Conservation (phyloP, 2,888 invertebrate species). For the Exephanes ischioxanthus region DNA sequence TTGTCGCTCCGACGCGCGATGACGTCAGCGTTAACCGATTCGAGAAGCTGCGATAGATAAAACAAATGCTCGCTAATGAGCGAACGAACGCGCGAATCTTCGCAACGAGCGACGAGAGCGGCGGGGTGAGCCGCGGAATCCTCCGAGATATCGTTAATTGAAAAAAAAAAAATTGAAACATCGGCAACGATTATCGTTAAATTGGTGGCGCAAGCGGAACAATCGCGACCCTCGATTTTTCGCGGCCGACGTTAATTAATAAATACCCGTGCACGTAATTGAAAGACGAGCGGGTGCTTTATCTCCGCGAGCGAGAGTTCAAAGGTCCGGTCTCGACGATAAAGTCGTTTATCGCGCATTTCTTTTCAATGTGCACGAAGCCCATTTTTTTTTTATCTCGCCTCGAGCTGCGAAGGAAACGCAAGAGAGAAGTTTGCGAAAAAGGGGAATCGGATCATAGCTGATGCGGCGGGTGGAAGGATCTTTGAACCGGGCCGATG, state of each 20-base stretch:
- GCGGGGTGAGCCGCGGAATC: background rate
- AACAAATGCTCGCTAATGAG: constrained; percentile 43
- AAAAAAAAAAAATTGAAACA: constrained; percentile 31
- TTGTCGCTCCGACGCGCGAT: constrained; percentile 12
- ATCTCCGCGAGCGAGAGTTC: constrained; percentile 41
- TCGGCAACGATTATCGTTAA: constrained; percentile 27
- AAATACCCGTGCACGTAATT: constrained; percentile 36
- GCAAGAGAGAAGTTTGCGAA: background rate
- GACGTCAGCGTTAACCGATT: constrained; percentile 54
- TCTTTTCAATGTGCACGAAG: constrained; percentile 1
- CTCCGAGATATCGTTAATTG: constrained; percentile 45
- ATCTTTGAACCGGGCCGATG: background rate
- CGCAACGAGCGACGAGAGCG: background rate
- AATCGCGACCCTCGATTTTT: constrained; percentile 23
- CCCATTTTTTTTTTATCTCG: background rate
- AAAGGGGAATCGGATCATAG: constrained; percentile 3
- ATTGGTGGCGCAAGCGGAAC: constrained; percentile 27
- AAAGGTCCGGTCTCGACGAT: constrained; percentile 41
- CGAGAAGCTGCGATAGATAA: constrained; percentile 40
- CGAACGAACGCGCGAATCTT: constrained; percentile 13
- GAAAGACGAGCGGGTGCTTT: constrained; percentile 36
- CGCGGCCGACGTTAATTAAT: constrained; percentile 48
- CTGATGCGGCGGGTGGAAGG: background rate
- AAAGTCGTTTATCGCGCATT: constrained; percentile 15
- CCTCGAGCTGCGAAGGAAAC: background rate